phyloP scores from a whole-genome alignment of 2,113 vertebrate genomes.

The Colius striatus region DNA sequence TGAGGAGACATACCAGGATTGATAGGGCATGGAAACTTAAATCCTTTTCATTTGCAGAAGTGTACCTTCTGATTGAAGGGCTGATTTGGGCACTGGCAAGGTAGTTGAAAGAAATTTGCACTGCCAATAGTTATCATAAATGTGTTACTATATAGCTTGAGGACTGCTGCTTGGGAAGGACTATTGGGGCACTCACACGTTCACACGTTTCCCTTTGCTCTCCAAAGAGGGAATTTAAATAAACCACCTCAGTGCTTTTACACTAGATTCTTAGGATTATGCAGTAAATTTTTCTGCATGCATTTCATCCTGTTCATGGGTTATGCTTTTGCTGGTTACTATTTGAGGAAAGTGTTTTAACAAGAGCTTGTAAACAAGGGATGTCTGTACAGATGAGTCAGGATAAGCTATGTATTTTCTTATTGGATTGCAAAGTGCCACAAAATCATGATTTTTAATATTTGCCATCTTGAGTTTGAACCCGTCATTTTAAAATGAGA shows the following conservation, averaged over 20 bases:
- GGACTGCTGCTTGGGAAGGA: neutral
- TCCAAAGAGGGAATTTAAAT: neutral
- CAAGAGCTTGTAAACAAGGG: neutral
- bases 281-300: neutral
- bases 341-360: neutral
- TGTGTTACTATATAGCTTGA: neutral
- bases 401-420: neutral
- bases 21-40: neutral
- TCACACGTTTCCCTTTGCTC: neutral
- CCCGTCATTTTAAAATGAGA: neutral
- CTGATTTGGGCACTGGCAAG: neutral
- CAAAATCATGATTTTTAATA: neutral
- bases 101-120: slow-evolving; percentile 12
- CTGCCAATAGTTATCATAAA: neutral
- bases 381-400: neutral
- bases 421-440: neutral
- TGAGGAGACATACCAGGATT: neutral
- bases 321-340: neutral
- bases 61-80: neutral
- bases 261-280: neutral
- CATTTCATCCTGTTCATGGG: neutral
- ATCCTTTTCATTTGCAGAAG: slow-evolving; percentile 6
- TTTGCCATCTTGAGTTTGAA: neutral
- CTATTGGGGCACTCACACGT: neutral
- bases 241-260: neutral